phyloP scores from a whole-genome alignment of 1,140 invertebrate species.

The Littorina saxatilis region DNA sequence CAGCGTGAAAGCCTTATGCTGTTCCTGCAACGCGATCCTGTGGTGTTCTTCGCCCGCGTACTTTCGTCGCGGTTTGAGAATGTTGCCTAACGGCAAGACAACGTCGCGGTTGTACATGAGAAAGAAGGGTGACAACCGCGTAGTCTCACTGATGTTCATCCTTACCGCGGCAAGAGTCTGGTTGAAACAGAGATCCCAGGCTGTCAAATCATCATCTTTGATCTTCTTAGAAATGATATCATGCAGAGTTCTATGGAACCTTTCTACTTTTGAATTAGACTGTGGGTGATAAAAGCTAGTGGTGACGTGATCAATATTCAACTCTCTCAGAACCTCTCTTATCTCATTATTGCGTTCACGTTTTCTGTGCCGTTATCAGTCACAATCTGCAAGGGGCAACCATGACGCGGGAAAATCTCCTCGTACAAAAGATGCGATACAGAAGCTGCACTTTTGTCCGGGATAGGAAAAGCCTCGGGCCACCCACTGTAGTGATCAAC shows the following conservation, averaged over 20 bases:
- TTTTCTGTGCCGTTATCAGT: conserved; percentile 39
- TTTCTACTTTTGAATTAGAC: conserved; percentile 31
- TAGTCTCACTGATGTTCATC: conserved; percentile 31
- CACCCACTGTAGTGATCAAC: conserved; percentile 37
- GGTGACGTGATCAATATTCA: conserved; percentile 32
- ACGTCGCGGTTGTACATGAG: conserved; percentile 39
- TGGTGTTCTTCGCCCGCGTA: conserved; percentile 39
- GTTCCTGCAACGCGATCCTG: conserved; percentile 37
- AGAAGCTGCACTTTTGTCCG: conserved; percentile 35
- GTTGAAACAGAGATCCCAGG: conserved; percentile 38
- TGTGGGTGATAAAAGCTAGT: conserved; percentile 40
- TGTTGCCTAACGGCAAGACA: conserved; percentile 38
- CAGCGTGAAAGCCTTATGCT: conserved; percentile 38
- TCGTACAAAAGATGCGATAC: conserved; percentile 30
- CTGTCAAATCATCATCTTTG: neutral
- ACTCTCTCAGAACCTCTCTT: neutral
- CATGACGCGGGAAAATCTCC: conserved; percentile 23
- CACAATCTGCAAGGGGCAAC: neutral
- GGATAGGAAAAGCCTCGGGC: conserved; percentile 40
- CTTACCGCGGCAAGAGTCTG: conserved; percentile 37
- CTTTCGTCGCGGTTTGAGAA: conserved; percentile 36
- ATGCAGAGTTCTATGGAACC: conserved; percentile 43
- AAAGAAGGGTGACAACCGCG: conserved; percentile 37
- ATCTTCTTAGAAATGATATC: conserved; percentile 42
- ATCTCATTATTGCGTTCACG: conserved; percentile 26